Conservation (phyloP, 2,888 invertebrate genomes). For the Mimas tiliae region DNA sequence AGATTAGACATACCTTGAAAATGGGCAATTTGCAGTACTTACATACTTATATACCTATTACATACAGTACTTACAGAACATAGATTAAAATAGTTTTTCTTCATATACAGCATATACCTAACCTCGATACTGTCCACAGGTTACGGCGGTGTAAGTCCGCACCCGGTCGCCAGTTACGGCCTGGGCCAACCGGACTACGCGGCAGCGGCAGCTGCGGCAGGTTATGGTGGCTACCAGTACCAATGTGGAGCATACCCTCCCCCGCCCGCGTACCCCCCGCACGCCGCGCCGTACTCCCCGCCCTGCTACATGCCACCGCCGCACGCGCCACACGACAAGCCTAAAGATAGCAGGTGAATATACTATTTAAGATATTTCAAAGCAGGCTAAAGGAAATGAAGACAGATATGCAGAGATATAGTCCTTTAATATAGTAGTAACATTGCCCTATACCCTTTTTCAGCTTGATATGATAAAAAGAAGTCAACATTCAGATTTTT, state of each 20-base stretch:
- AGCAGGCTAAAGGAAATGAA: too few species aligned
- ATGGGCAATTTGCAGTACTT: too few species aligned
- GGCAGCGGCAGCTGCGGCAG: conserved; percentile 88
- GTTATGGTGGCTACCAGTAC: conserved; percentile 85
- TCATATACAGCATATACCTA: not conserved
- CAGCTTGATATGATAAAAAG: too few species aligned
- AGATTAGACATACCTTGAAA: too few species aligned
- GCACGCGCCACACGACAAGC: conserved; percentile 92
- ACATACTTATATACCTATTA: too few species aligned
- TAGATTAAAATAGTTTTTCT: not conserved
- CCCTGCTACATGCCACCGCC: conserved; percentile 96
- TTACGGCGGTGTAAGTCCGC: conserved; percentile 93
- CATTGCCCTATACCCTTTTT: too few species aligned
- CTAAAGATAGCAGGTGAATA: conserved; percentile 90
- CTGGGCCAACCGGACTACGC: conserved; percentile 93
- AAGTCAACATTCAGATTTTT: too few species aligned
- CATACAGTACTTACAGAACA: too few species aligned
- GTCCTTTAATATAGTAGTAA: too few species aligned
- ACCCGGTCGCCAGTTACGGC: conserved; percentile 90
- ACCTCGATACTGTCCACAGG: conserved; percentile 73
- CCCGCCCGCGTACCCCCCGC: conserved; percentile 85
- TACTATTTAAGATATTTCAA: conserved; percentile 28
- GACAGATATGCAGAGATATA: too few species aligned
- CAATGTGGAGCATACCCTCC: conserved; percentile 86
- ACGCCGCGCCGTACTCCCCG: conserved; percentile 90